Conservation (phyloP, 2,888 invertebrate genomes). For the Caenorhabditis parvicauda region DNA sequence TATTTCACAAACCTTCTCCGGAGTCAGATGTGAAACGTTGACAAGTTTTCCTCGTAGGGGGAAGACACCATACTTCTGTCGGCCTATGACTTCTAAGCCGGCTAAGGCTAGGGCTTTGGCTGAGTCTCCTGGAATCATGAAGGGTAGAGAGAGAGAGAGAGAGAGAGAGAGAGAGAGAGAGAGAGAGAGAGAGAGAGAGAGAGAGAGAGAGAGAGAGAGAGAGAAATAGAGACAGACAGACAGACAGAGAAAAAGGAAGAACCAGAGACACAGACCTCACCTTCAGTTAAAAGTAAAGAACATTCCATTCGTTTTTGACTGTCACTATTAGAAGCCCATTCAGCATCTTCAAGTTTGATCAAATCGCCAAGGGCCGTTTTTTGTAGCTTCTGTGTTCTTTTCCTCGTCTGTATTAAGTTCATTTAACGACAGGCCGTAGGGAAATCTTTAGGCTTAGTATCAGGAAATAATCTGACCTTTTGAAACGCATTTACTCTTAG, state of each 20-base stretch:
- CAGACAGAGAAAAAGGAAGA: no score
- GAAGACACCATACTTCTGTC: conserved; percentile 42
- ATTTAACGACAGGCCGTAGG: no score
- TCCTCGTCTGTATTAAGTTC: no score
- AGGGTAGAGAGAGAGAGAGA: background rate
- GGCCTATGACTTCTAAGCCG: conserved; percentile 73
- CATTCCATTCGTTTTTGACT: conserved; percentile 67
- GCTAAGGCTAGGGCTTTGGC: conserved; percentile 95
- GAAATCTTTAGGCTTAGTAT: no score
- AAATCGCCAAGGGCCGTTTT: conserved; percentile 17
- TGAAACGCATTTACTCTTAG: no score
- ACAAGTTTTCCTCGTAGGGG: conserved; percentile 44
- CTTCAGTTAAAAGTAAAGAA: conserved; percentile 91
- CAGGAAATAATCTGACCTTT: no score
- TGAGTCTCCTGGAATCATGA: conserved; percentile 77
- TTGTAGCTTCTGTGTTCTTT: no score
- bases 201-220: no score
- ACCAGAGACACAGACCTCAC: no score
- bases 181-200: background rate
- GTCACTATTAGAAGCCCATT: conserved; percentile 26
- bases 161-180: background rate
- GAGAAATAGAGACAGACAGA: no score
- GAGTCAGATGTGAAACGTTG: conserved; percentile 33
- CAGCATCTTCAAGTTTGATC: conserved; percentile 42
- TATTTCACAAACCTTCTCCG: conserved; percentile 14